Evolutionary conservation across 2,888 invertebrate genomes (phyloP).

Genomic region (Ichneumon xanthorius): DNA sequence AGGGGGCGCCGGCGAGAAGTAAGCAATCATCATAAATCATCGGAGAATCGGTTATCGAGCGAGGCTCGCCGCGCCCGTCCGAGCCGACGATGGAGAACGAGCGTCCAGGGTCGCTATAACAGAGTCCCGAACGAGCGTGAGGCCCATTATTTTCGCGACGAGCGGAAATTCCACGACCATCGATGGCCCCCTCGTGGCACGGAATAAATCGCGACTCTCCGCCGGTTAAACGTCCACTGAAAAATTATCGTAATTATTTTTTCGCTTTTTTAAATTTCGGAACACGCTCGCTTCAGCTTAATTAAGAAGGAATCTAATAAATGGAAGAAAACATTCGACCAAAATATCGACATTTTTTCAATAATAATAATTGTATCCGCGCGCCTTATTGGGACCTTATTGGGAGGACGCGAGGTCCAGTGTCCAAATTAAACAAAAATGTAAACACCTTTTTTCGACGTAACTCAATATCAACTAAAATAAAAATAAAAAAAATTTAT

Average conservation of each 20-base stretch:
- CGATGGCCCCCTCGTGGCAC: neutral
- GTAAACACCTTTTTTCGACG: too few species aligned
- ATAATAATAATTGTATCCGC: too few species aligned
- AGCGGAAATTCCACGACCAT: conserved; percentile 22
- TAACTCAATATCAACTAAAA: too few species aligned
- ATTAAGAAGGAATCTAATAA: too few species aligned
- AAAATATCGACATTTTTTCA: too few species aligned
- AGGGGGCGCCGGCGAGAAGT: conserved; percentile 67
- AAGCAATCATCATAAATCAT: conserved; percentile 78
- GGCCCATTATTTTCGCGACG: conserved; percentile 40
- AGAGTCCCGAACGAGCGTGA: conserved; percentile 6
- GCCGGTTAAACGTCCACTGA: neutral
- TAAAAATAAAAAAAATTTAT: too few species aligned
- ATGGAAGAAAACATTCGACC: too few species aligned
- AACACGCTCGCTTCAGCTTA: too few species aligned
- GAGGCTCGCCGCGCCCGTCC: conserved; percentile 20
- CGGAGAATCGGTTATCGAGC: conserved; percentile 72
- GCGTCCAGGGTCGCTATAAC: conserved; percentile 43
- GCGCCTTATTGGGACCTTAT: too few species aligned
- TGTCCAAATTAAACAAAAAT: too few species aligned
- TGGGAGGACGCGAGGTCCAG: too few species aligned
- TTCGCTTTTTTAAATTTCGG: too few species aligned
- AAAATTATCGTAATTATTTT: neutral
- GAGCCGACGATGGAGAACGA: conserved; percentile 47
- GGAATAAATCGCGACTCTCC: conserved; percentile 6